phyloP scores from a whole-genome alignment of 2,113 vertebrate genomes.

The Phylloscopus trochiloides region DNA sequence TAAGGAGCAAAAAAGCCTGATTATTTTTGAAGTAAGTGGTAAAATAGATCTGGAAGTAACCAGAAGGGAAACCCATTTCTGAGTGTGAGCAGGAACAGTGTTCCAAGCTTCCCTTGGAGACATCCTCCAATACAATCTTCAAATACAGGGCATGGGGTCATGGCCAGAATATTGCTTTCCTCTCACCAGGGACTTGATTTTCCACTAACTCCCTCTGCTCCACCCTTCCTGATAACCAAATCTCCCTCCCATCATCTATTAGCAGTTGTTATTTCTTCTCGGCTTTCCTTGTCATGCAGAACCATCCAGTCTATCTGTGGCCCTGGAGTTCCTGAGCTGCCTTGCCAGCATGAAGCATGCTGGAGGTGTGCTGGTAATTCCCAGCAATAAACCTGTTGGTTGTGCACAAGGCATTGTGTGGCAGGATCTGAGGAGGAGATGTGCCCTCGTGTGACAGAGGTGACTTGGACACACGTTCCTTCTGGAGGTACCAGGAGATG shows the following conservation, averaged over 20 bases:
- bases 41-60: background rate
- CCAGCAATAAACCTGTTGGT: background rate
- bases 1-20: background rate
- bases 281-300: background rate
- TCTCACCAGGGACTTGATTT: background rate
- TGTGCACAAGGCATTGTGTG: accelerated
- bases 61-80: background rate
- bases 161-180: background rate
- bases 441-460: background rate
- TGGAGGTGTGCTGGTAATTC: background rate
- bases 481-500: background rate
- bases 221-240: background rate
- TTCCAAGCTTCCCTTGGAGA: background rate
- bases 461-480: accelerated
- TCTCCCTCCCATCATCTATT: background rate
- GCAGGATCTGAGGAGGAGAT: background rate
- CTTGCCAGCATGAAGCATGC: background rate
- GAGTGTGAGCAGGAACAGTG: background rate
- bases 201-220: background rate
- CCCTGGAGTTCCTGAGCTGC: background rate
- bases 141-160: too few relatives aligned
- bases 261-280: background rate
- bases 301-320: background rate
- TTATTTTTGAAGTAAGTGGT: background rate
- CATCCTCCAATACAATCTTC: background rate